Conservation (phyloP, 2,888 invertebrate genomes). For the Nemoura dubitans region DNA sequence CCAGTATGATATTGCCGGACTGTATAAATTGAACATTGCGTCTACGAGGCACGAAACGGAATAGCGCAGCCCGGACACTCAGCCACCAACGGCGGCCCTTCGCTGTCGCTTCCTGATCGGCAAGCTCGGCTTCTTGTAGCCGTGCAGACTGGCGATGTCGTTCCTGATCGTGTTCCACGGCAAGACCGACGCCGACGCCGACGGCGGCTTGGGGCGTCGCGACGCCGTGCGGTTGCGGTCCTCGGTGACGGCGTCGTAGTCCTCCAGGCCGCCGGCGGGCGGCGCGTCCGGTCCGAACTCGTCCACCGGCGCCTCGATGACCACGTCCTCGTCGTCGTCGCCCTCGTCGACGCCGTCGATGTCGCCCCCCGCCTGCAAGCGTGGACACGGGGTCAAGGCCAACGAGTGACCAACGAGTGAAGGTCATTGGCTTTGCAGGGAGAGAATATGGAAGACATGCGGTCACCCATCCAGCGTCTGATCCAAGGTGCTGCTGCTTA, state of each 20-base stretch:
- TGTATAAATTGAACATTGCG: no score
- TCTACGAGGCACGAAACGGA: no score
- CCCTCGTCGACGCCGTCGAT: background rate
- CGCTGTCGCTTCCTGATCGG: background rate
- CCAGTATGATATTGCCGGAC: no score
- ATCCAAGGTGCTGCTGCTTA: no score
- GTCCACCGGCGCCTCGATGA: background rate
- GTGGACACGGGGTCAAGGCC: no score
- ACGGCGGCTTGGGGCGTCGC: background rate
- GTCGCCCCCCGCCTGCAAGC: background rate
- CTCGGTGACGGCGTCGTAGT: slow-evolving; percentile 27
- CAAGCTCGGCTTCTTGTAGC: background rate
- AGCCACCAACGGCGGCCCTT: background rate
- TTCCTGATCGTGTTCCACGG: background rate
- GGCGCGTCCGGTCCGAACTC: background rate
- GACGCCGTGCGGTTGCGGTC: background rate
- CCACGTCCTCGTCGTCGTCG: background rate
- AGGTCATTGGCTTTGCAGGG: no score
- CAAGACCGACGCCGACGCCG: background rate
- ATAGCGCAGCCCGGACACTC: no score
- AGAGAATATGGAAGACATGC: no score
- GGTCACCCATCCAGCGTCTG: no score
- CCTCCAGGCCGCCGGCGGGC: background rate
- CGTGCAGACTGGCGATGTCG: slow-evolving; percentile 4
- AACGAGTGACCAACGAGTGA: no score